Evolutionary conservation across 2,797 vertebrate species (phyloP).

Genomic region (Poeciliopsis presidionis): DNA sequence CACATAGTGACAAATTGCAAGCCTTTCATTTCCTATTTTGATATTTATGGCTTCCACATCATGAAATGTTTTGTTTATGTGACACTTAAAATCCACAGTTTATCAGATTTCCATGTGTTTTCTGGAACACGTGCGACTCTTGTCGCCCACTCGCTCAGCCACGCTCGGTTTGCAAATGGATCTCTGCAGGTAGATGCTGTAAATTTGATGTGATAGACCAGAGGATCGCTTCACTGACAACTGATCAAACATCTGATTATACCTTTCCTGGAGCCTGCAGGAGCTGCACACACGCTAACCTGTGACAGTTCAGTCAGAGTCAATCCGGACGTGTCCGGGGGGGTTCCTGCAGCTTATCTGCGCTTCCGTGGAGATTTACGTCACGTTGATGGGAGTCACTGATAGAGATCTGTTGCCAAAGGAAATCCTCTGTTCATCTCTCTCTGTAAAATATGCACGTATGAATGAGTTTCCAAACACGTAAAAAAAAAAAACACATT

Average conservation of each 20-base stretch:
- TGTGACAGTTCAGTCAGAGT: slow-evolving; percentile 18
- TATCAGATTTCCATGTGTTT: slow-evolving; percentile 25
- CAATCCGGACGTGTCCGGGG: slow-evolving; percentile 18
- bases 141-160: slow-evolving; percentile 22
- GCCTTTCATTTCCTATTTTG: background rate
- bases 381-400: slow-evolving; percentile 23
- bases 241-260: slow-evolving; percentile 67
- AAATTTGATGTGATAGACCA: slow-evolving; percentile 49
- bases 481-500: slow-evolving; percentile 3
- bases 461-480: slow-evolving; percentile 12
- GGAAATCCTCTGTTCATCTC: slow-evolving; percentile 47
- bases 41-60: background rate
- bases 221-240: slow-evolving; percentile 35
- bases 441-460: slow-evolving; percentile 30
- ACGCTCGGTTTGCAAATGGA: slow-evolving; percentile 30
- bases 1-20: background rate
- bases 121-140: slow-evolving; percentile 30
- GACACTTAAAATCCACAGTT: slow-evolving; percentile 15
- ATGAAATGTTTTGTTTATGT: background rate
- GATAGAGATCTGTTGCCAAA: slow-evolving; percentile 48
- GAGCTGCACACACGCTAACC: slow-evolving; percentile 16
- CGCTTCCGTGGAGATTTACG: slow-evolving; percentile 31
- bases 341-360: slow-evolving; percentile 52
- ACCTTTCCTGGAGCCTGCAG: slow-evolving; percentile 59
- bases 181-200: slow-evolving; percentile 60